A percentile compares a stretch with the other conserved stretches of the same genome.
phyloP scores from a whole-genome alignment of 2,797 vertebrate genomes.

The Sphenodon punctatus region DNA sequence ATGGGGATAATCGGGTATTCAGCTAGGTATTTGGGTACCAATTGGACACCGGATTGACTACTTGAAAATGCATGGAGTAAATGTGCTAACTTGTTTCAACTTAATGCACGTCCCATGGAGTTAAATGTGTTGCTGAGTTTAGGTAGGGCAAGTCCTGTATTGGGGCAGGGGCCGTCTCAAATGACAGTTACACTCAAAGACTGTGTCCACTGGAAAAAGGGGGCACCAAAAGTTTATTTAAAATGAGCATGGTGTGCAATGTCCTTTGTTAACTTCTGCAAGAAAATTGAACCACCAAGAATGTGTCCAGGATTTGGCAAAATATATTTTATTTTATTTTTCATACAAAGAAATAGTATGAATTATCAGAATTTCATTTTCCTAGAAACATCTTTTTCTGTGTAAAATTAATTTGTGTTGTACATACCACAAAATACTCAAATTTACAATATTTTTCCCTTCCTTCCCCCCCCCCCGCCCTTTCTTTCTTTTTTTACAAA shows the following conservation, averaged over 20 bases:
- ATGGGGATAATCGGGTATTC: too few relatives aligned
- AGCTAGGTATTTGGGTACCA: too few relatives aligned
- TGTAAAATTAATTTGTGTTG: slow-evolving; percentile 96
- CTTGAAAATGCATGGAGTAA: too few relatives aligned
- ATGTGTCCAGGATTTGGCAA: slow-evolving; percentile 79
- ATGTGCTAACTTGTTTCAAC: too few relatives aligned
- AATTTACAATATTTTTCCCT: slow-evolving; percentile 82
- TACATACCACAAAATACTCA: slow-evolving; percentile 95
- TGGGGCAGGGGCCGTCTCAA: too few relatives aligned
- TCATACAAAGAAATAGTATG: slow-evolving; percentile 98
- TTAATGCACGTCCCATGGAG: too few relatives aligned
- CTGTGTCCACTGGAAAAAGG: rapidly evolving
- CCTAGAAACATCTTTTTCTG: slow-evolving; percentile 93
- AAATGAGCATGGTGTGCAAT: rapidly evolving
- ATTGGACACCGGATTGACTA: too few relatives aligned
- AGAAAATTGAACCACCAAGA: neutral
- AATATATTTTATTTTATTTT: slow-evolving; percentile 99
- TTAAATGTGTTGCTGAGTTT: too few relatives aligned
- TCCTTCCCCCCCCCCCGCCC: neutral
- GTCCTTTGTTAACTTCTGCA: neutral
- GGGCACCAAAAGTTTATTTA: neutral
- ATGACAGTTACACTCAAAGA: too few relatives aligned
- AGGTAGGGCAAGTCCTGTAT: too few relatives aligned
- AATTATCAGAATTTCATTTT: slow-evolving; percentile 93
- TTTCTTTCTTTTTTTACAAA: slow-evolving; percentile 82